Base-by-base conservation (phyloP, 1,140 invertebrate species). In the Zeugodacus cucurbitae region DNA sequence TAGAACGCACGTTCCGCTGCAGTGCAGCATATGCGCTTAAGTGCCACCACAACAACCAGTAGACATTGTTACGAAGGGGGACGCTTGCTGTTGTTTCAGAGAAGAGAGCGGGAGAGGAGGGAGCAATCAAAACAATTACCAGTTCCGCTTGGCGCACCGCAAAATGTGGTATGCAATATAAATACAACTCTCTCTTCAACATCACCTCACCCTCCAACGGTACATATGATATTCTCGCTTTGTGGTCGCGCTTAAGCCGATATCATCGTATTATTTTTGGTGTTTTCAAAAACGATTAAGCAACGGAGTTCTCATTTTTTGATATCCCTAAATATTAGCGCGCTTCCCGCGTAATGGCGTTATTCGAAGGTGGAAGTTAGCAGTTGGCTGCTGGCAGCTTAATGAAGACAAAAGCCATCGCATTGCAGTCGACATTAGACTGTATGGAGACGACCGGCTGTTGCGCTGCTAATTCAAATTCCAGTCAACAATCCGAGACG, bases 401-500 rank as follows among this genome's bases (percentile, higher is more conserved):
- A 54, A 82, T 82, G 41, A 44, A 48, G 41, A 82, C 74, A 82
- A 82, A 82, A 26, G 41, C 22, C 74, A 20, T 11, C 8, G 22
- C 37, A 82, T 10, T 37, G 74, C 37, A 82, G 41, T 11, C 74
- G 44, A 44, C 37, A 74, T 20, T 20, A 82, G n/a, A 11, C 11
- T 67, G 58, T 14, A 26, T n/a, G n/a, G 26, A 8, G 58, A 64
- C 62, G 7, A 74, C 41, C 20, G 41, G 41, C 74, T 82, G 41
- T 82, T 82, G 74, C 74, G 74, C 74, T 82, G 74, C 74, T 82
- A 82, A 44, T 82, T 82, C 41, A 82, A 82, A 82, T 82, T 82
- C 74, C 44, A 48, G 74, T 82, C 74, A 82, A 82, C 74, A 82
- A 54, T 82, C 37, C 20, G 37, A 48, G 44, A 82, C 22, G 4